Percentiles rank a stretch among this genome's conserved stretches.
Evolutionary conservation across 2,113 vertebrate genomes (phyloP).

Genomic region (Tringa solitaria): DNA sequence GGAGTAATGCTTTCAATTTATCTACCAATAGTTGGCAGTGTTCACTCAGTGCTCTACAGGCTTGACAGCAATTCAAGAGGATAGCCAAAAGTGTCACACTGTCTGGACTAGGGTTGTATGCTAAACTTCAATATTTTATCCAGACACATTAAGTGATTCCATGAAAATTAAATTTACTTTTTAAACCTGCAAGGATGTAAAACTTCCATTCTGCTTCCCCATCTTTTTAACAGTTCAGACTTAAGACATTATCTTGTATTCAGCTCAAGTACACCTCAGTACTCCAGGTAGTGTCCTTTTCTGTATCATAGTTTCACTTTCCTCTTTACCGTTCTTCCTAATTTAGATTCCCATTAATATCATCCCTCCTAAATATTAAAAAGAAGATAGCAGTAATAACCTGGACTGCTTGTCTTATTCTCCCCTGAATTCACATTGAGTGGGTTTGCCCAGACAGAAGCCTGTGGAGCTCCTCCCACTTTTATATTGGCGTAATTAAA

Average conservation of each 20-base stretch:
- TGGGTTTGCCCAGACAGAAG: background rate
- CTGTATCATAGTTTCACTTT: background rate
- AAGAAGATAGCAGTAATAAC: background rate
- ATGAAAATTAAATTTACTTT: background rate
- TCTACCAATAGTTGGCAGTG: conserved; percentile 5
- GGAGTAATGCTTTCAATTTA: background rate
- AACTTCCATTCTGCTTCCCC: background rate
- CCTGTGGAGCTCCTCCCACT: background rate
- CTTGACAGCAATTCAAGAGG: background rate
- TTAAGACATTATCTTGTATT: background rate
- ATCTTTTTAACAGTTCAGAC: background rate
- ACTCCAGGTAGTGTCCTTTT: background rate
- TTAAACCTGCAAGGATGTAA: background rate
- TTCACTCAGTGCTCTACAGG: background rate
- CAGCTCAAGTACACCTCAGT: background rate
- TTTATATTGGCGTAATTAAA: background rate
- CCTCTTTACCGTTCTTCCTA: background rate
- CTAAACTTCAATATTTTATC: background rate
- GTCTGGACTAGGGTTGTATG: background rate
- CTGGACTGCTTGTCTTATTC: background rate
- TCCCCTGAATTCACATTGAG: background rate
- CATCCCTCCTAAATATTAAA: background rate
- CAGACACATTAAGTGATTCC: background rate
- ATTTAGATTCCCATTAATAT: background rate
- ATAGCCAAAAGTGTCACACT: background rate